These are phyloP conservation scores for Oryzias melastigma DNA, from an alignment of 2,113 vertebrate species.

Conservation along the genomic window DNA sequence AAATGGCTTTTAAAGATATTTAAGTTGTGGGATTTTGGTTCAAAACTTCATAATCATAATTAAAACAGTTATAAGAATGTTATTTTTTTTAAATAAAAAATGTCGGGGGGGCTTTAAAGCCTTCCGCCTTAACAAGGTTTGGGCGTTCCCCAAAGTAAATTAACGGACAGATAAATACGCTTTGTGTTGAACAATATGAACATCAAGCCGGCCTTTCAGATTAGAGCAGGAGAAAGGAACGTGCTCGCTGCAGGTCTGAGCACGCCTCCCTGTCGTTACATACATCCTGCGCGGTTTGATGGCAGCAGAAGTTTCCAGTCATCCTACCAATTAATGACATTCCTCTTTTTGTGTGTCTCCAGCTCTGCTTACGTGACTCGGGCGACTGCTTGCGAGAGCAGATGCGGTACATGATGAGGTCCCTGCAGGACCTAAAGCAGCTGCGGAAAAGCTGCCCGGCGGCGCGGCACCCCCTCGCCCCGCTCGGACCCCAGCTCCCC, in stretches of 20 bases:
- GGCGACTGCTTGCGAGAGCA: slow-evolving; percentile 76
- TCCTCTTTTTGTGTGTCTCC: slow-evolving; percentile 33
- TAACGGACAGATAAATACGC: slow-evolving; percentile 27
- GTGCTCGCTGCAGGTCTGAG: slow-evolving; percentile 23
- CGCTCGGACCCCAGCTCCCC: slow-evolving; percentile 40
- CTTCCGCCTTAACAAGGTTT: slow-evolving; percentile 10
- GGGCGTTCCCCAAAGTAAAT: slow-evolving; percentile 34
- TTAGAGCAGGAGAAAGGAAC: slow-evolving; percentile 19
- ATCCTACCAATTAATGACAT: neutral
- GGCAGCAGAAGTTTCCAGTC: neutral
- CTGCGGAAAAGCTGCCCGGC: slow-evolving; percentile 64
- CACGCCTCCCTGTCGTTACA: slow-evolving; percentile 28
- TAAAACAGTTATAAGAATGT: too few species aligned
- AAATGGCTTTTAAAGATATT: too few species aligned
- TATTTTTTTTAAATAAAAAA: too few species aligned
- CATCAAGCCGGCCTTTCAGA: slow-evolving; percentile 4
- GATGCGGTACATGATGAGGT: slow-evolving; percentile 84
- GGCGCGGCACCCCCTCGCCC: slow-evolving; percentile 27
- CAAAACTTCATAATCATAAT: too few species aligned
- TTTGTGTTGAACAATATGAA: slow-evolving; percentile 27
- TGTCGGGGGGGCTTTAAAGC: slow-evolving; percentile 9
- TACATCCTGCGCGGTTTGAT: neutral
- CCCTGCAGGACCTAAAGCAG: slow-evolving; percentile 77
- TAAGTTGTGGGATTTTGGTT: too few species aligned
- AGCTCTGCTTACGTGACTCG: slow-evolving; percentile 82